phyloP scores from a whole-genome alignment of 2,113 vertebrate species.

The Amphiprion ocellaris region DNA sequence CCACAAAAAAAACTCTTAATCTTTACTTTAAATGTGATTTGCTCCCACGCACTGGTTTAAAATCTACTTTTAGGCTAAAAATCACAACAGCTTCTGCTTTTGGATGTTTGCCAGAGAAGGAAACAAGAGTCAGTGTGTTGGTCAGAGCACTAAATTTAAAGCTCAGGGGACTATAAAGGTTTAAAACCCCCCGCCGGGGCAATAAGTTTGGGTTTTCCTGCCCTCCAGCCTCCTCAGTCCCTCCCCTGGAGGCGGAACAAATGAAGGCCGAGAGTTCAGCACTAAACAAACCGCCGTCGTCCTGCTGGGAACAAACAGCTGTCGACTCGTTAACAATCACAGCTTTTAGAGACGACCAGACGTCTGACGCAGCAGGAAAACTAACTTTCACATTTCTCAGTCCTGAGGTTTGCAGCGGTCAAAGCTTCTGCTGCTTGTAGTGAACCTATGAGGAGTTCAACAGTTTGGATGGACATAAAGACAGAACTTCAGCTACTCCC shows the following conservation, averaged over 20 bases:
- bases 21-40: too few species aligned
- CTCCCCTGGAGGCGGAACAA: slow-evolving; percentile 9
- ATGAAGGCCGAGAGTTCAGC: slow-evolving; percentile 21
- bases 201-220: slow-evolving; percentile 19
- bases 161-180: slow-evolving; percentile 1
- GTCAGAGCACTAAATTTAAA: slow-evolving; percentile 31
- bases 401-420: too few species aligned
- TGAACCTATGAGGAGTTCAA: too few species aligned
- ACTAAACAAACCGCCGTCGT: slow-evolving; percentile 43
- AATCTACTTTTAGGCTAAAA: too few species aligned
- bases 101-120: slow-evolving; percentile 7
- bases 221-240: not conserved
- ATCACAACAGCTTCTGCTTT: not conserved
- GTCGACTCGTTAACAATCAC: slow-evolving; percentile 45
- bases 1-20: too few species aligned
- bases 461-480: too few species aligned
- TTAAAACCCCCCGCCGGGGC: not conserved
- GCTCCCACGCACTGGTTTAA: too few species aligned
- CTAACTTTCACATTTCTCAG: too few species aligned
- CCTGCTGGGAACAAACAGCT: slow-evolving; percentile 62
- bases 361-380: too few species aligned
- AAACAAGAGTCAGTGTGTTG: not conserved
- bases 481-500: too few species aligned
- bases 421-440: too few species aligned
- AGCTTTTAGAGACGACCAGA: slow-evolving; percentile 25